These are phyloP conservation scores for Sylvilagus bachmani DNA, from an alignment of 2,113 vertebrate genomes.

Conservation along the genomic window DNA sequence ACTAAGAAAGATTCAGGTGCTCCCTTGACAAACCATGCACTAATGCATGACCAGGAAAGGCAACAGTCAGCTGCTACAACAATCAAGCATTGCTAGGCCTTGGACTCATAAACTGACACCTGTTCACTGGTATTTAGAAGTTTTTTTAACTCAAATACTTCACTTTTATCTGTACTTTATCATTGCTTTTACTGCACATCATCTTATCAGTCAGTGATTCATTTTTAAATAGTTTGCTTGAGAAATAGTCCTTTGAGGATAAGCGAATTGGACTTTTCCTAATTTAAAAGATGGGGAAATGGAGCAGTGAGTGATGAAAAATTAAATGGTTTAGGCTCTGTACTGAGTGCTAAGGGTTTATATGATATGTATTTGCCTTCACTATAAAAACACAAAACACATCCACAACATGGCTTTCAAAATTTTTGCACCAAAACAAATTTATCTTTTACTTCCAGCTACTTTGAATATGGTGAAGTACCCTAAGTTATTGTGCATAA, in stretches of 20 bases:
- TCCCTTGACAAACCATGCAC: neutral
- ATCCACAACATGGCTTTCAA: neutral
- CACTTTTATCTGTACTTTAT: neutral
- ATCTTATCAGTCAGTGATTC: constrained; percentile 10
- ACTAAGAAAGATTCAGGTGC: neutral
- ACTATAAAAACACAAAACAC: neutral
- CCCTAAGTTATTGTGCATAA: neutral
- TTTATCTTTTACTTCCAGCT: neutral
- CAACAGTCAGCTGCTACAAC: neutral
- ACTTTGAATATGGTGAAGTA: too few relatives aligned
- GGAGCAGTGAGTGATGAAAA: neutral
- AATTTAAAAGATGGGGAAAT: constrained; percentile 18
- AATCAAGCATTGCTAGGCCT: neutral
- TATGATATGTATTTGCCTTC: neutral
- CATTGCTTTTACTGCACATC: neutral
- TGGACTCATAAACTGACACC: neutral
- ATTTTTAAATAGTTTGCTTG: neutral
- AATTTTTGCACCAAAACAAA: neutral
- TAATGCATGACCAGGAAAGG: neutral
- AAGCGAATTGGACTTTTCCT: neutral
- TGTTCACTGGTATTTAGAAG: neutral
- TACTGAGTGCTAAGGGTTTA: neutral
- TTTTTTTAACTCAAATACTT: neutral
- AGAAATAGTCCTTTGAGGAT: neutral
- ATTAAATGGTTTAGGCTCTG: neutral